Base-by-base conservation (phyloP, 2,113 vertebrate genomes). In the Gallinago paraguaiae region DNA sequence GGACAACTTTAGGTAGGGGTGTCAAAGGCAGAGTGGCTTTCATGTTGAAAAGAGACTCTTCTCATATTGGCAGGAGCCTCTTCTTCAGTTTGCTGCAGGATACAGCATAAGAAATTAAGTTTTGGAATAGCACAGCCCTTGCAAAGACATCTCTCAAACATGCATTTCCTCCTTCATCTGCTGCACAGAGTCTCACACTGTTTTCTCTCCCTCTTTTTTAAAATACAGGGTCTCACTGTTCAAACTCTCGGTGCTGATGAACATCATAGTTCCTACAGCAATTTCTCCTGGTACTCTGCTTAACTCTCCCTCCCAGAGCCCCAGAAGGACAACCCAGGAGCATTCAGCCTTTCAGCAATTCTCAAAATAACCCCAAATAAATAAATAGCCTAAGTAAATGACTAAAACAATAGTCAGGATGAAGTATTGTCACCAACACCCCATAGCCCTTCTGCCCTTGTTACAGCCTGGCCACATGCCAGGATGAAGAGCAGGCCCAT, bases 231-330 rank as follows among this genome's bases (percentile, higher is more conserved):
- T 60, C 8, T 82, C 33, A 31, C 22, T 19, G 11, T 27, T 76
- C 16, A 53, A 27, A 56, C 74, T 46, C 84, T 83, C 7, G 4
- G 7, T 24, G 28, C 31, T 28, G 39, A 50, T 9, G 23, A 51
- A 19, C 53, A 17, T 13, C 0, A 0, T 13, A 50, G 23, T 22
- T 53, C 22, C 51, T 33, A 35, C 15, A 53, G 54, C 0, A 0
- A 19, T 60, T 74, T 51, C 59, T 51, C 59, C 27, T 3, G 4
- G 15, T 17, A 17, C 13, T 59, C 11, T 0, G 0, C 41, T 68
- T 37, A 41, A 9, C 8, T 51, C 11, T 22, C 6, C 25, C 22
- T 24, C 54, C 54, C 63, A 60, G 57, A 72, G 33, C 45, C 57
- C 48, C 25, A 4, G 25, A 31, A 74, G 27, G 37, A 63, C 41